These are phyloP conservation scores for Toxonevra muliebris DNA, from an alignment of 2,888 invertebrate species.

Conservation along the genomic window DNA sequence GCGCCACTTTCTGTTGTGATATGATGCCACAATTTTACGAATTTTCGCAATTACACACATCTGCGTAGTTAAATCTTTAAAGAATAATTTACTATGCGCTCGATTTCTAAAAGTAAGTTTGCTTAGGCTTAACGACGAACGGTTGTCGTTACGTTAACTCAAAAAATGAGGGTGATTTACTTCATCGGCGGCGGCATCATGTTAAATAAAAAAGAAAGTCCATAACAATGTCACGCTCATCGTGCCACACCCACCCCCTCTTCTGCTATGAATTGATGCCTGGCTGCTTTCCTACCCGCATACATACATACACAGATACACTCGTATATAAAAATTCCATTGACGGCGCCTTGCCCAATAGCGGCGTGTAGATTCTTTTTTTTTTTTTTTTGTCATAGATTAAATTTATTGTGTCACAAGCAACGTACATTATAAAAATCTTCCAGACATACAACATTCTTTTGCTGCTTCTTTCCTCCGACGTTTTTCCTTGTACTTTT, in stretches of 20 bases:
- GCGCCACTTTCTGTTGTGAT: not conserved
- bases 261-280: not conserved
- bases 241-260: not conserved
- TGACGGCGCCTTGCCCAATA: slow-evolving; percentile 4
- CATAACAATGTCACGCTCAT: slow-evolving; percentile 2
- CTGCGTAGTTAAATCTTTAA: slow-evolving; percentile 52
- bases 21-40: not conserved
- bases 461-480: no score
- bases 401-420: slow-evolving; percentile 3
- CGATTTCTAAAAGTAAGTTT: slow-evolving; percentile 8
- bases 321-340: not conserved
- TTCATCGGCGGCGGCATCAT: slow-evolving; percentile 30
- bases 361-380: no score
- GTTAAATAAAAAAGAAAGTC: not conserved
- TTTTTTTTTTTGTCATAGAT: slow-evolving; percentile 2
- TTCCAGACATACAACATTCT: not conserved
- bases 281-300: not conserved
- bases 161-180: slow-evolving; percentile 41
- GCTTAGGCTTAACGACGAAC: not conserved
- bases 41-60: slow-evolving; percentile 27
- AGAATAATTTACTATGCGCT: slow-evolving; percentile 52
- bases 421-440: not conserved
- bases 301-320: not conserved
- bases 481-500: no score
- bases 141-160: not conserved